These are phyloP conservation scores for Papilio helenus DNA, from an alignment of 1,140 invertebrate species.

Conservation along the genomic window DNA sequence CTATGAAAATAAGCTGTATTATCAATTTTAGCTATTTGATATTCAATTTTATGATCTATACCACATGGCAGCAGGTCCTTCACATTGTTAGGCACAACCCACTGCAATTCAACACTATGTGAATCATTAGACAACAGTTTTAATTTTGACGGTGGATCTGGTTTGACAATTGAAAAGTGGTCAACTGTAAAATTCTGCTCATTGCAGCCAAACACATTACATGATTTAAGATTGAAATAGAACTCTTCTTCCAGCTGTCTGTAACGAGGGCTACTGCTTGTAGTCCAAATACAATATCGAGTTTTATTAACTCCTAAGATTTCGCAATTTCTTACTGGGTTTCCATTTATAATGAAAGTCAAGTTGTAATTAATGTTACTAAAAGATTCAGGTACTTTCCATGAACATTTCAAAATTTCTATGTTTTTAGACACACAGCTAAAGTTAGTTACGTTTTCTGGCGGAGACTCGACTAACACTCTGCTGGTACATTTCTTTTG, in stretches of 20 bases:
- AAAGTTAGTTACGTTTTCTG: conserved; percentile 84
- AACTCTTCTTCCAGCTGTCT: conserved; percentile 84
- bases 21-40: conserved; percentile 85
- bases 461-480: conserved; percentile 72
- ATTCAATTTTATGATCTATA: conserved; percentile 85
- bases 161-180: conserved; percentile 86
- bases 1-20: conserved; percentile 83
- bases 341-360: conserved; percentile 78
- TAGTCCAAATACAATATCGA: conserved; percentile 81
- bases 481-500: conserved; percentile 61
- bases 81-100: conserved; percentile 85
- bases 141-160: conserved; percentile 84
- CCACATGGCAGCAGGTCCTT: conserved; percentile 83
- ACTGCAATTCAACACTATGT: conserved; percentile 84
- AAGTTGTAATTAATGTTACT: conserved; percentile 84
- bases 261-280: conserved; percentile 84
- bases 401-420: conserved; percentile 86
- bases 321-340: conserved; percentile 55
- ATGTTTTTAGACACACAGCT: conserved; percentile 87
- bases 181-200: conserved; percentile 82
- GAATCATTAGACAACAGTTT: conserved; percentile 82
- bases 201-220: conserved; percentile 83
- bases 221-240: conserved; percentile 81
- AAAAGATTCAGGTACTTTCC: conserved; percentile 80
- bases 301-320: conserved; percentile 68